phyloP scores from a whole-genome alignment of 92 coral and sea anemone genomes.

The Nematostella vectensis region DNA sequence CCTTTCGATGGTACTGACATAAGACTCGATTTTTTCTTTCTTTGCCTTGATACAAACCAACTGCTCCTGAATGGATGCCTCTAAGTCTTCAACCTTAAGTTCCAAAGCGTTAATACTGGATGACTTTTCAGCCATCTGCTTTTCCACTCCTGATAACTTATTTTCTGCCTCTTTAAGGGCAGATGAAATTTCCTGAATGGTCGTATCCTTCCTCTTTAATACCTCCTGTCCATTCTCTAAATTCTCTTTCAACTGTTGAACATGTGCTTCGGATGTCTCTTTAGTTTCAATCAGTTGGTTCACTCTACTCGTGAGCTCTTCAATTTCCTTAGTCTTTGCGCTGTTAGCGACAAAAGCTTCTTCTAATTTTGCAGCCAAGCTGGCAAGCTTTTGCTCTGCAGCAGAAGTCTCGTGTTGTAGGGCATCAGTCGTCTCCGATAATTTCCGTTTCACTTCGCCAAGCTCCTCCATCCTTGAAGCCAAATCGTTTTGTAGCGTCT shows the following conservation, averaged over 20 bases:
- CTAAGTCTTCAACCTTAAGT: slow-evolving; percentile 13
- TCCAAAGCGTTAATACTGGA: slow-evolving; percentile 13
- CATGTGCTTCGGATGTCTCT: slow-evolving; percentile 15
- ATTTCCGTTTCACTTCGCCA: slow-evolving; percentile 15
- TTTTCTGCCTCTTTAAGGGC: slow-evolving; percentile 33
- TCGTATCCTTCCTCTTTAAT: slow-evolving; percentile 33
- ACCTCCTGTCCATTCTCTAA: slow-evolving; percentile 26
- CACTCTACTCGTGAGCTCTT: slow-evolving; percentile 22
- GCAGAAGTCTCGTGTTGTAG: slow-evolving; percentile 15
- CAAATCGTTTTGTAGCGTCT: slow-evolving; percentile 16
- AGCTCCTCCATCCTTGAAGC: slow-evolving; percentile 28
- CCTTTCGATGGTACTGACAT: slow-evolving; percentile 29
- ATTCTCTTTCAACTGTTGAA: slow-evolving; percentile 23
- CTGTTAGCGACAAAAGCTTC: slow-evolving; percentile 15
- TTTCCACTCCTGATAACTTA: slow-evolving; percentile 13
- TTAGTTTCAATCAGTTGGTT: slow-evolving; percentile 12
- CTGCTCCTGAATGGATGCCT: slow-evolving; percentile 35
- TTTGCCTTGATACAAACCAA: slow-evolving; percentile 18
- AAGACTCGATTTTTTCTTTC: slow-evolving; percentile 33
- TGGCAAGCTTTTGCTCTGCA: slow-evolving; percentile 28
- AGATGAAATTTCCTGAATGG: slow-evolving; percentile 22
- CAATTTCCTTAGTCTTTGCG: slow-evolving; percentile 23
- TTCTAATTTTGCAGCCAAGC: slow-evolving; percentile 23
- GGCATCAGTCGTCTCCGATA: slow-evolving; percentile 13
- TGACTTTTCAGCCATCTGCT: slow-evolving; percentile 18